A percentile compares a stretch with the other conserved stretches of the same genome.
Evolutionary conservation across 2,888 invertebrate genomes (phyloP).

Genomic region (Stenchaetothrips biformis): DNA sequence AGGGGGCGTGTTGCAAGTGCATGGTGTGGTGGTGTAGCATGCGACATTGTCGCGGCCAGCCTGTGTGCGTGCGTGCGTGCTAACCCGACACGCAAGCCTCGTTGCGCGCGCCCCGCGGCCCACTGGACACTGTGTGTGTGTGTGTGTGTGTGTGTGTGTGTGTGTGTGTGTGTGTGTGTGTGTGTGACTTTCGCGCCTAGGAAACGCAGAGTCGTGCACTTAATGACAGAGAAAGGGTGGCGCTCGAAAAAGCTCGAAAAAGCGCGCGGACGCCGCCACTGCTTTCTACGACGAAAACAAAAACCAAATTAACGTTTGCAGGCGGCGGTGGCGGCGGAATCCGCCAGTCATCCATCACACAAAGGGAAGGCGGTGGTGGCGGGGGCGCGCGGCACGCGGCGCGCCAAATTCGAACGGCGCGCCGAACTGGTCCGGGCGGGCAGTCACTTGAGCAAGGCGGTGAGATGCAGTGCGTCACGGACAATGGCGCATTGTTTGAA

Average conservation of each 20-base stretch:
- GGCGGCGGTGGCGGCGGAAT: not conserved
- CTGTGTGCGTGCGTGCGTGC: not conserved
- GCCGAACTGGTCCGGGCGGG: not conserved
- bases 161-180: not conserved
- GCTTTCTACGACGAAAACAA: not conserved
- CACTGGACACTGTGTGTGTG: not conserved
- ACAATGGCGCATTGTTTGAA: not conserved
- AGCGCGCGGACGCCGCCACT: not conserved
- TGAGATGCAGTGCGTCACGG: not conserved
- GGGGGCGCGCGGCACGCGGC: not conserved
- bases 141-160: not conserved
- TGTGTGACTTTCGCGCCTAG: not conserved
- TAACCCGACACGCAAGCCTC: not conserved
- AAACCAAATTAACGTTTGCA: not conserved
- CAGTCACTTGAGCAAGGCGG: not conserved
- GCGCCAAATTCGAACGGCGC: too few relatives aligned
- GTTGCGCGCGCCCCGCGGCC: too few relatives aligned
- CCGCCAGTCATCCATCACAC: not conserved
- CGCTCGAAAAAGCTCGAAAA: not conserved
- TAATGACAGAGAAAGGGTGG: not conserved
- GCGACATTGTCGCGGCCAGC: not conserved
- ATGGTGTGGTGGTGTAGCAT: not conserved
- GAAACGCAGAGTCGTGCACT: not conserved
- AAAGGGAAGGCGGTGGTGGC: not conserved
- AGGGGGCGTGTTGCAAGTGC: not conserved